phyloP scores from a whole-genome alignment of 2,797 vertebrate genomes.

The Parambassis ranga region DNA sequence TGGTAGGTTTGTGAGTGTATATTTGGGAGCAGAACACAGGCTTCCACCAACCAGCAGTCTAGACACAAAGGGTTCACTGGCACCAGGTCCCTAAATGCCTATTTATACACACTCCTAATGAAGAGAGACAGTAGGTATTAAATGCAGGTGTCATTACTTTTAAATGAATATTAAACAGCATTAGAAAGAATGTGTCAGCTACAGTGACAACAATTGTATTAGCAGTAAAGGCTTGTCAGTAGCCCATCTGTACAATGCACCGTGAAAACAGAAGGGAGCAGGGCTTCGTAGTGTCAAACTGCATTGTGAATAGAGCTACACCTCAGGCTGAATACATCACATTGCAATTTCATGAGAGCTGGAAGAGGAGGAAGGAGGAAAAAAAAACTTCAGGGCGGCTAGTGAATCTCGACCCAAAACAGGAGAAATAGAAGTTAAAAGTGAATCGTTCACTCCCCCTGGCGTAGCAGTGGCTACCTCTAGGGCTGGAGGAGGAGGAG shows the following conservation, averaged over 20 bases:
- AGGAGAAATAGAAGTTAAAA: conserved; percentile 77
- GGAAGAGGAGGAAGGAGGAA: conserved; percentile 53
- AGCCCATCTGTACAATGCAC: conserved; percentile 49
- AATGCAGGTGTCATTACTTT: conserved; percentile 6
- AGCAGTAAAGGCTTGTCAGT: conserved; percentile 47
- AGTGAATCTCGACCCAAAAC: conserved; percentile 67
- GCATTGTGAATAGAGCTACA: conserved; percentile 79
- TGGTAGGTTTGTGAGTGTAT: conserved; percentile 30
- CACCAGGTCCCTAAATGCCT: background rate
- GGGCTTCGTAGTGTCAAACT: conserved; percentile 75
- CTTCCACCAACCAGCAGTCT: conserved; percentile 1
- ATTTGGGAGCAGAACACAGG: conserved; percentile 39
- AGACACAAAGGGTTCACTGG: conserved; percentile 40
- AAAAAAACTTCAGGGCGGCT: conserved; percentile 58
- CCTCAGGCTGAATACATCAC: conserved; percentile 81
- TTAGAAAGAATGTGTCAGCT: conserved; percentile 20
- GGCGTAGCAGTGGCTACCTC: conserved; percentile 73
- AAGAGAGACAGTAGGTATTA: background rate
- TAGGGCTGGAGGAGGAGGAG: conserved; percentile 56
- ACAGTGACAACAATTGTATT: conserved; percentile 36
- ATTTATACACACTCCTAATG: conserved; percentile 2
- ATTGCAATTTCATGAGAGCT: conserved; percentile 82
- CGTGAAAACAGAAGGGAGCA: conserved; percentile 69
- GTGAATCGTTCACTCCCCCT: conserved; percentile 72
- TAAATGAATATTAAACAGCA: conserved; percentile 17